Conservation (phyloP, 2,797 vertebrate species). For the Eospalax fontanierii region DNA sequence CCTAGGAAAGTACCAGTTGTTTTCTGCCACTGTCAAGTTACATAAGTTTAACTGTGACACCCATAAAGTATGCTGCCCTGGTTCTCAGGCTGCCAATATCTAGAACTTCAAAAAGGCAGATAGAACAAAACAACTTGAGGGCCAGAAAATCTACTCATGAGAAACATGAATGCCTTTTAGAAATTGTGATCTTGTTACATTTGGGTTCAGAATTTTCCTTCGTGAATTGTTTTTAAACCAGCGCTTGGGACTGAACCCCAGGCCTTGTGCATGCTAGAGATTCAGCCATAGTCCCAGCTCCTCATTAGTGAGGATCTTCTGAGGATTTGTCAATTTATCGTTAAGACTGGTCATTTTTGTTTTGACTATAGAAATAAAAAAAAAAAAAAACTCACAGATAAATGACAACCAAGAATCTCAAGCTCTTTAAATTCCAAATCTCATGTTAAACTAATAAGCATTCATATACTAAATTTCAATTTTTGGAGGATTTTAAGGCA, state of each 20-base stretch:
- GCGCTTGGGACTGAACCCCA: neutral
- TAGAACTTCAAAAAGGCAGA: neutral
- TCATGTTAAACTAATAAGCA: neutral
- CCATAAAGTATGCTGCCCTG: neutral
- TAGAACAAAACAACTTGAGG: neutral
- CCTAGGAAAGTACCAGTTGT: neutral
- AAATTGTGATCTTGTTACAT: slow-evolving; percentile 32
- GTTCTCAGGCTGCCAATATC: neutral
- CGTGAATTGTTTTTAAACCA: neutral
- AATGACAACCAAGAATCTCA: neutral
- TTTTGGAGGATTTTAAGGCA: slow-evolving; percentile 9
- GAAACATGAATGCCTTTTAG: neutral
- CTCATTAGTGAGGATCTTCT: neutral
- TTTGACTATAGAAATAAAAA: slow-evolving; percentile 35
- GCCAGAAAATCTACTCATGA: neutral
- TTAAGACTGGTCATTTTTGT: neutral
- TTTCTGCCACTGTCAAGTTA: neutral
- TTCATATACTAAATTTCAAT: neutral
- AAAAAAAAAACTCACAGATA: neutral
- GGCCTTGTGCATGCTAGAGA: neutral
- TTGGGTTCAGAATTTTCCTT: slow-evolving; percentile 41
- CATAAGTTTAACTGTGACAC: neutral
- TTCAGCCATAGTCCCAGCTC: neutral
- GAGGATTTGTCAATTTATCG: neutral
- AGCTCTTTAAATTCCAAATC: slow-evolving; percentile 39